Percentiles rank a stretch among this genome's conserved stretches.
These are phyloP conservation scores for Lampris incognitus DNA, from an alignment of 2,113 vertebrate species.

Conservation along the genomic window DNA sequence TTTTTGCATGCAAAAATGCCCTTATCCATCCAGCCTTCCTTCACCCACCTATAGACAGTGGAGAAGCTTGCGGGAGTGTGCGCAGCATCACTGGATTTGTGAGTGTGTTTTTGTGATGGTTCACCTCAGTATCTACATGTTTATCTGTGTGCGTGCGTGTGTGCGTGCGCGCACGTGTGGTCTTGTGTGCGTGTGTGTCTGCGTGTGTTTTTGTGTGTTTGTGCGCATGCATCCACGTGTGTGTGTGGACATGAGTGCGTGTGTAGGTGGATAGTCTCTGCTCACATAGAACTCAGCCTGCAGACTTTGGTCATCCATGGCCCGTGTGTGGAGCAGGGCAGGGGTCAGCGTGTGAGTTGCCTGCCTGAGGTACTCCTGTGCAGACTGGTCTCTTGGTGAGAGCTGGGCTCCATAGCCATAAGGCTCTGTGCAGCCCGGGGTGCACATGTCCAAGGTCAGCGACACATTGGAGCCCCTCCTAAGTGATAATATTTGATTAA, in stretches of 20 bases:
- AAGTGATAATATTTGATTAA: constrained; percentile 39
- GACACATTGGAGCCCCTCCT: constrained; percentile 99
- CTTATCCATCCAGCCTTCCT: constrained; percentile 39
- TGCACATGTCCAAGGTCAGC: constrained; percentile 98
- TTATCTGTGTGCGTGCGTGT: constrained; percentile 28
- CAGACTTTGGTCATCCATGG: constrained; percentile 92
- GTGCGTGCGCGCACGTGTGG: constrained; percentile 27
- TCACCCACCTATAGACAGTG: constrained; percentile 62
- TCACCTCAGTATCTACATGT: not conserved
- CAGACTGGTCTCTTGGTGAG: constrained; percentile 93
- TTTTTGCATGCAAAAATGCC: constrained; percentile 64
- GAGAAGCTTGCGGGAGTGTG: constrained; percentile 65
- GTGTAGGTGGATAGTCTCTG: constrained; percentile 44
- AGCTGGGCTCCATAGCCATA: constrained; percentile 94
- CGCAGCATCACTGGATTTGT: constrained; percentile 43
- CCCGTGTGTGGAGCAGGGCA: constrained; percentile 89
- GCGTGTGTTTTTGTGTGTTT: constrained; percentile 22
- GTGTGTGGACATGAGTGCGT: not conserved
- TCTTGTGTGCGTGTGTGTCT: constrained; percentile 51
- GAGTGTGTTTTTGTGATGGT: constrained; percentile 41
- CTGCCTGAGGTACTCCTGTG: constrained; percentile 91
- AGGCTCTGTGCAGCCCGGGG: constrained; percentile 93
- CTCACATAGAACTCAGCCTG: constrained; percentile 98
- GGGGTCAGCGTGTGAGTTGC: constrained; percentile 89
- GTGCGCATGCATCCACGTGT: constrained; percentile 47